Conservation (phyloP, 2,888 invertebrate species). For the Agrochola litura region DNA sequence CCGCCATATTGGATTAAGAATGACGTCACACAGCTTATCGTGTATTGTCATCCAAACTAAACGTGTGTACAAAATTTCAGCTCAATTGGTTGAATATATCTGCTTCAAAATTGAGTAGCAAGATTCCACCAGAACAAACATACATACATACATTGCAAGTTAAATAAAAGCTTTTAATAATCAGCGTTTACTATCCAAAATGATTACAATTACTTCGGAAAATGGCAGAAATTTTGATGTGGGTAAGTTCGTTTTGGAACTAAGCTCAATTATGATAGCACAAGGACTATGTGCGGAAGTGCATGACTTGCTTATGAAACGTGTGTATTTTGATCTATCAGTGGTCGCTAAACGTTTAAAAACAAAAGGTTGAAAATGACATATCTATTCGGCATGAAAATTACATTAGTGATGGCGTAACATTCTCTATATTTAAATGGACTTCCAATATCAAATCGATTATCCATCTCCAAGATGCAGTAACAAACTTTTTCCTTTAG, state of each 20-base stretch:
- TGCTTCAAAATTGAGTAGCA: too few relatives aligned
- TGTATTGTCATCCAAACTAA: too few relatives aligned
- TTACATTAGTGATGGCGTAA: not conserved
- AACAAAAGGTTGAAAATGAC: not conserved
- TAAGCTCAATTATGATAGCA: not conserved
- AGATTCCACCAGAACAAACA: too few relatives aligned
- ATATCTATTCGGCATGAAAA: not conserved
- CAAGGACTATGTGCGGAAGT: not conserved
- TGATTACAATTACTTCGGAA: not conserved
- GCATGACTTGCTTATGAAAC: not conserved
- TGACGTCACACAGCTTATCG: too few relatives aligned
- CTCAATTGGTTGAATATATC: too few relatives aligned
- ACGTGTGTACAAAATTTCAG: too few relatives aligned
- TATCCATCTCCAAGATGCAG: conserved; percentile 27
- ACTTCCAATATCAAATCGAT: conserved; percentile 38
- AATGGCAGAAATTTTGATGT: not conserved
- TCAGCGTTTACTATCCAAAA: not conserved
- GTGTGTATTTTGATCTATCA: not conserved
- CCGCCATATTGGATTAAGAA: too few relatives aligned
- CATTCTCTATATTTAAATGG: conserved; percentile 16
- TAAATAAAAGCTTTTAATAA: too few relatives aligned
- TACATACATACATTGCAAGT: too few relatives aligned
- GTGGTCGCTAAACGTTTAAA: not conserved
- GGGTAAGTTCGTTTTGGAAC: not conserved
- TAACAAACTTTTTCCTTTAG: conserved; percentile 35